Evolutionary conservation across 2,113 vertebrate species (phyloP).

Genomic region (Phasianus colchicus): DNA sequence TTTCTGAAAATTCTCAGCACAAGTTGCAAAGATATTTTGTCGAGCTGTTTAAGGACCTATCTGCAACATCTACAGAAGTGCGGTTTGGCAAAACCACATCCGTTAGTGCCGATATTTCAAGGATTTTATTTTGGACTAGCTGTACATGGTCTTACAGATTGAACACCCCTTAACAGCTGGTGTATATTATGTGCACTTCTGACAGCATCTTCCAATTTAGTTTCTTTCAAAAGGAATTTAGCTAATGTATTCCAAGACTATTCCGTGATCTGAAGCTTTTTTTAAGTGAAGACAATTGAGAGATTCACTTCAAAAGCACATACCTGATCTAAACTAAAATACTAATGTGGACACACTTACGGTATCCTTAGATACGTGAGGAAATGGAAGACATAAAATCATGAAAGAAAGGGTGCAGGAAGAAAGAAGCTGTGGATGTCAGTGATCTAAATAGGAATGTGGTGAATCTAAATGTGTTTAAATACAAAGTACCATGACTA

Average conservation of each 20-base stretch:
- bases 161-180: background rate
- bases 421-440: background rate
- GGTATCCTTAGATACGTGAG: background rate
- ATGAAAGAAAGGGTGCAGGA: background rate
- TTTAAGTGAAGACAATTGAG: background rate
- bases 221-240: background rate
- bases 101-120: background rate
- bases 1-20: background rate
- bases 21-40: background rate
- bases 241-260: background rate
- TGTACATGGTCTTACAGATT: background rate
- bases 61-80: background rate
- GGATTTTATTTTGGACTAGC: background rate
- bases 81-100: background rate
- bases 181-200: background rate
- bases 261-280: background rate
- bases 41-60: background rate
- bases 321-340: background rate
- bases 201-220: background rate
- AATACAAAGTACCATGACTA: background rate
- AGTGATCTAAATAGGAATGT: background rate
- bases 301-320: background rate
- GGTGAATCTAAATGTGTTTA: background rate
- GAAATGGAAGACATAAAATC: background rate
- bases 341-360: background rate